Percentiles rank a stretch among this genome's conserved stretches.
These are phyloP conservation scores for Catocala nupta DNA, from an alignment of 2,888 invertebrate species.

Conservation along the genomic window DNA sequence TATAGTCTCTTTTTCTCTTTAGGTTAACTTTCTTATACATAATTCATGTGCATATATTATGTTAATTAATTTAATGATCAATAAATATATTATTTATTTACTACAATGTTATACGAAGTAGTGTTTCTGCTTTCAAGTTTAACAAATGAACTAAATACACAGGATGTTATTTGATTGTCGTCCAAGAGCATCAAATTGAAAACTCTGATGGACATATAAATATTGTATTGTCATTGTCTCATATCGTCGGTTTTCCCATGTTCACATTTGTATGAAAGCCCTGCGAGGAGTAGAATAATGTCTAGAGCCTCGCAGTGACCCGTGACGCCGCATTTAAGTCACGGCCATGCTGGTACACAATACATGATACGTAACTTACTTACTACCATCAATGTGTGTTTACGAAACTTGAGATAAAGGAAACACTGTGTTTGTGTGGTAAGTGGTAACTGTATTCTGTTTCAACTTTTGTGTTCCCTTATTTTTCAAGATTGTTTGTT, in stretches of 20 bases:
- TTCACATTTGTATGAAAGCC: slow-evolving; percentile 28
- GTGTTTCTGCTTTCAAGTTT: not conserved
- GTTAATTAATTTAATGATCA: too few species aligned
- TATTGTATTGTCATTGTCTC: slow-evolving; percentile 20
- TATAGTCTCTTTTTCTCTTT: too few species aligned
- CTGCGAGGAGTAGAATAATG: slow-evolving; percentile 44
- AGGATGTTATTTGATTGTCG: slow-evolving; percentile 16
- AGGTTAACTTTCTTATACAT: too few species aligned
- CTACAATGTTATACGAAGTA: not conserved
- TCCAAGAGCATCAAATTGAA: slow-evolving; percentile 17
- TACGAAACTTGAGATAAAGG: slow-evolving; percentile 28
- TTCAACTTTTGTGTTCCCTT: not conserved
- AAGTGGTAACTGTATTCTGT: slow-evolving; percentile 1
- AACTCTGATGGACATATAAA: slow-evolving; percentile 12
- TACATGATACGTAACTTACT: slow-evolving; percentile 37
- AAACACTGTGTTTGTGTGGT: slow-evolving; percentile 12
- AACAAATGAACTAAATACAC: slow-evolving; percentile 1
- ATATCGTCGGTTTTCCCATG: slow-evolving; percentile 17
- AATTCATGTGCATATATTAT: too few species aligned
- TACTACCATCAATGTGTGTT: slow-evolving; percentile 18
- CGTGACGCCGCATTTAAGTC: slow-evolving; percentile 69
- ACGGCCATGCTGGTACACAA: slow-evolving; percentile 56
- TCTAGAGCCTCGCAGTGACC: slow-evolving; percentile 64
- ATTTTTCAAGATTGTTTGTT: not conserved
- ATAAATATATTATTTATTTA: too few species aligned